Evolutionary conservation across 2,888 invertebrate genomes (phyloP).

Genomic region (Scaptomyza polygonia): DNA sequence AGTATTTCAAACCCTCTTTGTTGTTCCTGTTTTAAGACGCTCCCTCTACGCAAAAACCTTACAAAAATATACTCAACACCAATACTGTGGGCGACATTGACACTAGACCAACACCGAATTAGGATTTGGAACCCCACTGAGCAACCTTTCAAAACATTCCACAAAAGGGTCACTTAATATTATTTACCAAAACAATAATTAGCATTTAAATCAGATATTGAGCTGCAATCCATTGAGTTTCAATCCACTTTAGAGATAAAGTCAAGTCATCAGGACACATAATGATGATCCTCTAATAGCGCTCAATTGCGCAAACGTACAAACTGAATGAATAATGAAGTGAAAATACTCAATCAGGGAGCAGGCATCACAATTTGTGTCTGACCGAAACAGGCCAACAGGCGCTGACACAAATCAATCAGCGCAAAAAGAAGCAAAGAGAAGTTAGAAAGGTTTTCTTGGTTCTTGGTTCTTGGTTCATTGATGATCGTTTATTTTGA

Average conservation of each 20-base stretch:
- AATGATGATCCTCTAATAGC: conserved; percentile 67
- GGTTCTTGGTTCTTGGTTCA: neutral
- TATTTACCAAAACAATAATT: conserved; percentile 70
- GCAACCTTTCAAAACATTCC: conserved; percentile 47
- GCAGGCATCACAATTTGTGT: conserved; percentile 49
- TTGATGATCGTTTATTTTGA: conserved; percentile 42
- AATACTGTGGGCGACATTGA: conserved; percentile 35
- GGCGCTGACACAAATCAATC: conserved; percentile 78
- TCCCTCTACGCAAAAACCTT: too few species aligned
- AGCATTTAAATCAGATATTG: conserved; percentile 52
- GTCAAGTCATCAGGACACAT: conserved; percentile 43
- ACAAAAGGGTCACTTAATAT: conserved; percentile 29
- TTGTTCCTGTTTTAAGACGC: too few species aligned
- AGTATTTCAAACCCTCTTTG: too few species aligned
- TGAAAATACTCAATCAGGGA: conserved; percentile 51
- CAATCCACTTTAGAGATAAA: conserved; percentile 25
- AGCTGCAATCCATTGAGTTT: conserved; percentile 4
- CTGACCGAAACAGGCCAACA: conserved; percentile 32
- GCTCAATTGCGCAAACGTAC: conserved; percentile 66
- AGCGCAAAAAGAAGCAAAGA: conserved; percentile 24
- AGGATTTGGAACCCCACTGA: conserved; percentile 40
- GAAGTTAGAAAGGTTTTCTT: neutral
- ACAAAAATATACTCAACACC: neutral
- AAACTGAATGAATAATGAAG: conserved; percentile 67
- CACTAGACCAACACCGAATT: neutral